Evolutionary conservation across 2,888 invertebrate genomes (phyloP), one percentile per base, ranked within the genome.

Genomic region (Volucella zonaria): DNA sequence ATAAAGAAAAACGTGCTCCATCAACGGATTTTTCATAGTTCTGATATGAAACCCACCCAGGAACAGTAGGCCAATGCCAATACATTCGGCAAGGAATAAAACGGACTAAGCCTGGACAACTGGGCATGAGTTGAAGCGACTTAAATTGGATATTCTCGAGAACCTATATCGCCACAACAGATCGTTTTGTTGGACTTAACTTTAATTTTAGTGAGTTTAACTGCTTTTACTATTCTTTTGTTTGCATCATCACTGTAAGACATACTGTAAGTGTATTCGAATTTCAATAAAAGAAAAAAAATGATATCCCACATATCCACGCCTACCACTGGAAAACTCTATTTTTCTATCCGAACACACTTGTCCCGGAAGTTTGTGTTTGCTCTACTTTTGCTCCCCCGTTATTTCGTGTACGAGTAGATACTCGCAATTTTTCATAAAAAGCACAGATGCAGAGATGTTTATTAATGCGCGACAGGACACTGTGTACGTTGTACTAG

Each of bases 381-480:
- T 31, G 15, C 11, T 58, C 52, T 58, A 31, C 43, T 31, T 40
- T 40, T 8, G 0, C 3, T 61, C 8, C 31, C 31, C 31, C 6
- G 6, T 6, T 31, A 31, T 31, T 31, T 31, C 6, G 31, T 31
- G 31, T 31, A 31, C 6, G 31, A 6, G 31, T 67, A n/a, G n/a
- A n/a, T n/a, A 43, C 43, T 71, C 45, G 23, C 12, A 8, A 51
- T 31, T 51, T 8, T 23, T 56, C 2, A 10, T 40, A 56, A 14
- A 47, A n/a, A 59, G 66, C 51, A 61, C 18, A 43, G 59, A 76
- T 52, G 64, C 18, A 51, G 56, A 18, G 45, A 58, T 59, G 62
- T 68, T 78, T 62, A 52, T 15, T 31, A 78, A 56, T 62, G 78
- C 78, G 68, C 78, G 52, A 73, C 73, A 68, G 82, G 70, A 70